phyloP scores from a whole-genome alignment of 1,140 invertebrate species.

The Drosophila ercepeae region DNA sequence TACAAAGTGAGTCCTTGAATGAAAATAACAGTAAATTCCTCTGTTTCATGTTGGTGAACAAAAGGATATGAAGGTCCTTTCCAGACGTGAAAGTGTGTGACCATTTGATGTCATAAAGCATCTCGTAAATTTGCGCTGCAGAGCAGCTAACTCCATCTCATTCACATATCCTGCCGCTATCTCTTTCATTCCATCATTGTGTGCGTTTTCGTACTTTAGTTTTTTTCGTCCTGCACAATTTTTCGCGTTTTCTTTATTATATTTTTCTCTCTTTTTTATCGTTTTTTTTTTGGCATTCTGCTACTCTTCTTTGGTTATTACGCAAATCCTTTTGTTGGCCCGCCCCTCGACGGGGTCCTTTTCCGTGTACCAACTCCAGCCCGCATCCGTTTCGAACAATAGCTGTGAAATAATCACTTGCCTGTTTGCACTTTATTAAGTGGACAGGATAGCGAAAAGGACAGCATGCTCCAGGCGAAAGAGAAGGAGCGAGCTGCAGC shows the following conservation, averaged over 20 bases:
- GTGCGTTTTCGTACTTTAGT: constrained; percentile 19
- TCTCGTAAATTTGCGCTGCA: constrained; percentile 68
- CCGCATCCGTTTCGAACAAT: constrained; percentile 54
- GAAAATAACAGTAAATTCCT: neutral
- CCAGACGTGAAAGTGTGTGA: constrained; percentile 9
- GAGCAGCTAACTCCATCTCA: constrained; percentile 15
- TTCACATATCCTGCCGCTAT: neutral
- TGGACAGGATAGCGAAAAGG: constrained; percentile 25
- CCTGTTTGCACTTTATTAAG: constrained; percentile 79
- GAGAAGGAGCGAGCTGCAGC: neutral
- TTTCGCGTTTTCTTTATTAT: constrained; percentile 37
- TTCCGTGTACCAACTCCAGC: constrained; percentile 2
- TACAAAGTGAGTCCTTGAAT: neutral
- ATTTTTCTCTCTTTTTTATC: constrained; percentile 12
- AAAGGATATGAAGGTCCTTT: constrained; percentile 8
- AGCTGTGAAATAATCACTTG: constrained; percentile 81
- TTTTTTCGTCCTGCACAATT: constrained; percentile 54
- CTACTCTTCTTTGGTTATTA: constrained; percentile 62
- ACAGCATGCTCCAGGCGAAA: constrained; percentile 10
- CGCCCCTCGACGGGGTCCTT: neutral
- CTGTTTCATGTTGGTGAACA: neutral
- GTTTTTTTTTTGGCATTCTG: constrained; percentile 27
- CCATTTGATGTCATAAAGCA: constrained; percentile 61
- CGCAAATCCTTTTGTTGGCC: constrained; percentile 66
- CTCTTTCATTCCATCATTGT: constrained; percentile 36